Evolutionary conservation across 2,797 vertebrate species (phyloP), one percentile per base, ranked within the genome.

Genomic region (Eutrigla gurnardus): DNA sequence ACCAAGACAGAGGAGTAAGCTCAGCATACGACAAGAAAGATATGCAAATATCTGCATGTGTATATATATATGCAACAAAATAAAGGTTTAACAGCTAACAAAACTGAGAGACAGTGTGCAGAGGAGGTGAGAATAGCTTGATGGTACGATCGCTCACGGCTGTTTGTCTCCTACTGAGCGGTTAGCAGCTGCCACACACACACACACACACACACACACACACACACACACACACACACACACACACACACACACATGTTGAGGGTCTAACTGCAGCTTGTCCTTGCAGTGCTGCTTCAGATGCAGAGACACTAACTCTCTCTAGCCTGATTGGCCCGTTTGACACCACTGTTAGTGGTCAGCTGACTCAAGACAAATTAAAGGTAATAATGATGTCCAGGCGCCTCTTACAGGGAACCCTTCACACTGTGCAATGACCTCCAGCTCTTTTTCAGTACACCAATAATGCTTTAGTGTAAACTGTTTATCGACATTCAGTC

Each of bases 381-480:
- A 68, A 50, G 46, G 57, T 84, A 68, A 80, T 86, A 77, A 91
- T 80, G 82, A 88, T 55, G 68, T 81, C 42, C 55, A 77, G 66
- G 55, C 15, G 8, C 13, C 54, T 73, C 62, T 78, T 54, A 75
- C 9, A 53, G 54, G 42, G 40, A 72, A 58, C 73, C 62, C 65
- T 83, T 86, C 62, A 85, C 32, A 57, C 68, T 66, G 71, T 63
- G 57, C 32, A 71, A 43, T 79, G 77, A 86, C 68, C 70, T 70
- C 40, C 36, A 65, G 78, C 69, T 55, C 55, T 59, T 67, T 13
- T 58, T 59, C 43, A 63, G 17, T 37, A 8, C 3, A 5, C 46
- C 53, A 78, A 36, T 49, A 39, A 65, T 43, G 13, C 43, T 60
- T 43, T 36, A 13, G 15, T 47, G 32, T 15, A n/a, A 10, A 13